A percentile compares a stretch with the other conserved stretches of the same genome.
These are phyloP conservation scores for Meta bourneti DNA, from an alignment of 2,888 invertebrate species.

Conservation along the genomic window DNA sequence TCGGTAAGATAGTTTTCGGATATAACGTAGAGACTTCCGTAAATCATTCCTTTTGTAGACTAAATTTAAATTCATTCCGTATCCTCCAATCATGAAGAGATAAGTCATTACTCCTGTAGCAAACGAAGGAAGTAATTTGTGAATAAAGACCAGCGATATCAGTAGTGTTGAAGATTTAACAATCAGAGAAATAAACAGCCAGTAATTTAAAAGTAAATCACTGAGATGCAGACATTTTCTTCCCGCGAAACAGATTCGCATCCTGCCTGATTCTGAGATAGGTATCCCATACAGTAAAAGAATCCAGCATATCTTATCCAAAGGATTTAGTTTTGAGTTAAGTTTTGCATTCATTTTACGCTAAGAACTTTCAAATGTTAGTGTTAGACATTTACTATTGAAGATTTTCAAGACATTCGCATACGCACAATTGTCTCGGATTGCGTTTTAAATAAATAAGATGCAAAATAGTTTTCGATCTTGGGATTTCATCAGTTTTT, in stretches of 20 bases:
- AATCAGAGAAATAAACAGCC: background rate
- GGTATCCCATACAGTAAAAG: background rate
- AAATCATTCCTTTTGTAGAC: background rate
- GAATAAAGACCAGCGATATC: background rate
- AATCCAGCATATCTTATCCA: background rate
- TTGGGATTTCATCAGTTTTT: no score
- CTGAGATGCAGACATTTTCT: background rate
- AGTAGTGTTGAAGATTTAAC: background rate
- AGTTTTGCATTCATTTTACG: background rate
- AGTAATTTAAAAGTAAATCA: background rate
- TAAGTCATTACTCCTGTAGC: background rate
- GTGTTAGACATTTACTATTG: no score
- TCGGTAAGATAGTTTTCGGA: background rate
- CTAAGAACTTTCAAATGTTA: no score
- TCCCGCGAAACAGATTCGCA: background rate
- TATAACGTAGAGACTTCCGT: background rate
- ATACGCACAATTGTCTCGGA: no score
- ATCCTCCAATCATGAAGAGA: background rate
- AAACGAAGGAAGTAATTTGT: background rate
- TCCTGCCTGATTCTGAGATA: background rate
- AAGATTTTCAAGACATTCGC: no score
- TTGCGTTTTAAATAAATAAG: no score
- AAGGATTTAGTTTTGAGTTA: background rate
- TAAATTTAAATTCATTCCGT: background rate
- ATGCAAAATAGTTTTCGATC: no score